Base-by-base conservation (phyloP, 2,113 vertebrate genomes). In the Arenaria interpres region DNA sequence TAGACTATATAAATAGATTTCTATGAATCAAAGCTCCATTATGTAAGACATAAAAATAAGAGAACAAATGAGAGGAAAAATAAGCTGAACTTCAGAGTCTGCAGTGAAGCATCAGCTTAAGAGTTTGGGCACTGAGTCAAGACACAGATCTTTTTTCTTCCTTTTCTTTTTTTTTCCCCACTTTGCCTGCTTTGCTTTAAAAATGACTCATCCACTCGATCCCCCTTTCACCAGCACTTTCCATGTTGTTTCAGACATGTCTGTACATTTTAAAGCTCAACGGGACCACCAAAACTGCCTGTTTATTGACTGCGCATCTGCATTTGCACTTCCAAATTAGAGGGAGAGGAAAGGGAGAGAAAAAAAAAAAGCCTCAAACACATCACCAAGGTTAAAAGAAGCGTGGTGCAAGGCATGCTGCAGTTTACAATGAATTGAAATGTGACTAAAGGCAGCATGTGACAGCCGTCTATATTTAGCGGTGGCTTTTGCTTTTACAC, bases 41-140 rank as follows among this genome's bases (percentile, higher is more conserved):
- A 96, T 91, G 93, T 96, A 97, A 97, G 93, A 78, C 86, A 89
- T 92, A 96, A 92, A 96, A 95, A 97, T 92, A 97, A 95, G 84
- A 85, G 92, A 96, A 97, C 85, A 97, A 96, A 96, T 88, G 83
- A 96, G 91, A 94, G 75, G 68, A 88, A 94, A 96, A 96, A 97
- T 95, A 95, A 95, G 93, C 91, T 93, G 87, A 97, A 94, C 72
- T 95, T 96, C 96, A 91, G 95, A 96, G 63, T 95, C 95, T 96
- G 90, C 95, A 96, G 57, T 66, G 80, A 97, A 90, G 91, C 92
- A 97, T 94, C 97, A 87, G 90, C 87, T 91, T 88, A 88, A 93
- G 85, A 90, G 87, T 93, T 88, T 96, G 95, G 92, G 93, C 94
- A 96, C 66, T 94, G 93, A 98, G 93, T 94, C 95, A 97, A 97